Percentiles rank a stretch among this genome's conserved stretches.
These are phyloP conservation scores for Ophion obscuratus DNA, from an alignment of 2,888 invertebrate species.

Conservation along the genomic window DNA sequence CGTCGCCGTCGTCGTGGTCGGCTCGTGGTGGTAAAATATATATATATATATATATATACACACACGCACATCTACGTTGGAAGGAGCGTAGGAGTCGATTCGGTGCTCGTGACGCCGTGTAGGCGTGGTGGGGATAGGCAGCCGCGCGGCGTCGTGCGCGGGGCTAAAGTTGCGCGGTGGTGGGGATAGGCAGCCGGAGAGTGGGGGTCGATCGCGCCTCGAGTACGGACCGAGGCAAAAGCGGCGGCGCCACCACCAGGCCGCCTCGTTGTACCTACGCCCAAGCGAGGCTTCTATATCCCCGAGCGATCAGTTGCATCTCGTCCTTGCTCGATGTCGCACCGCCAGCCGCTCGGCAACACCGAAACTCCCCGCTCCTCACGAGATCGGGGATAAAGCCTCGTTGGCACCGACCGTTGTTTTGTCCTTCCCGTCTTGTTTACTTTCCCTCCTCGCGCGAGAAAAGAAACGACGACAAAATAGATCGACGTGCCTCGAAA, in stretches of 20 bases:
- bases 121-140: conserved; percentile 50
- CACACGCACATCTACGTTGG: neutral
- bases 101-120: conserved; percentile 5
- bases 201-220: conserved; percentile 26
- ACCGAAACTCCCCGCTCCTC: conserved; percentile 21
- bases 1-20: conserved; percentile 32
- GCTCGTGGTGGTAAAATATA: conserved; percentile 59
- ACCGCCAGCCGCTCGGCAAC: conserved; percentile 25
- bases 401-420: conserved; percentile 20
- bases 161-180: conserved; percentile 29
- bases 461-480: neutral
- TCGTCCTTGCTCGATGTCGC: conserved; percentile 78
- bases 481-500: neutral
- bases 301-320: conserved; percentile 80
- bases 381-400: conserved; percentile 20
- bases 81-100: conserved; percentile 69
- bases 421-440: neutral
- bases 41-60: neutral
- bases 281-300: conserved; percentile 76
- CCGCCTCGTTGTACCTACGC: conserved; percentile 68
- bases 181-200: conserved; percentile 48
- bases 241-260: conserved; percentile 64
- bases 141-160: conserved; percentile 23
- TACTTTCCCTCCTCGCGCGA: neutral
- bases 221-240: conserved; percentile 17